Base-by-base conservation (phyloP, 2,888 invertebrate genomes). In the Clivina fossor region DNA sequence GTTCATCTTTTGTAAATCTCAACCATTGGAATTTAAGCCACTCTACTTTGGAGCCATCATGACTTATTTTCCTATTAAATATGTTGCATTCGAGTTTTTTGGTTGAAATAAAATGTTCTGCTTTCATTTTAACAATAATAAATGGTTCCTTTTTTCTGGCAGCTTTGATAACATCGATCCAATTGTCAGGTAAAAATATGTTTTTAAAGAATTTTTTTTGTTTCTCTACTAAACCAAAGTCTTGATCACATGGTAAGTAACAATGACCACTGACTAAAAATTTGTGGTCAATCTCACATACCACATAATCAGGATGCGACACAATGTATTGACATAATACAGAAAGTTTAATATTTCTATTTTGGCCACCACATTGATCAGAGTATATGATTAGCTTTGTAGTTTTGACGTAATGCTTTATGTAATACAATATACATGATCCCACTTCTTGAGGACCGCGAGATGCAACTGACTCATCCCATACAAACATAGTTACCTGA, bases 401-500 rank as follows among this genome's bases (percentile, higher is more conserved):
- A 54, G 60, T 40, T 24, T 48, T 57, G 41, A 55, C 60, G 48
- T 50, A 61, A 41, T 56, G 54, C 58, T 62, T 63, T 38, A 61
- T 60, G 40, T 58, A 61, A 49, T 58, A 40, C 24, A n/a, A n/a
- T n/a, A n/a, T n/a, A n/a, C n/a, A n/a, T n/a, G n/a, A n/a, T n/a
- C n/a, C n/a, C n/a, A n/a, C 57, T 56, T 65, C 64, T 60, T 64
- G 62, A 35, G 64, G 59, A 24, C 63, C 64, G 54, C 64, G 53
- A 11, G 63, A 63, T 19, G 64, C 64, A 16, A 59, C 49, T 32
- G 58, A 38, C 56, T 64, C 62, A 57, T 64, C 56, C 63, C 64
- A 65, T 16, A 62, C 59, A 63, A 57, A 66, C 63, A 66, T 65
- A 22, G 47, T 57, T 19, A 58, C 54, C 8, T 61, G 49, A 59